Evolutionary conservation across 2,797 vertebrate species (phyloP).

Genomic region (Tenualosa ilisha): DNA sequence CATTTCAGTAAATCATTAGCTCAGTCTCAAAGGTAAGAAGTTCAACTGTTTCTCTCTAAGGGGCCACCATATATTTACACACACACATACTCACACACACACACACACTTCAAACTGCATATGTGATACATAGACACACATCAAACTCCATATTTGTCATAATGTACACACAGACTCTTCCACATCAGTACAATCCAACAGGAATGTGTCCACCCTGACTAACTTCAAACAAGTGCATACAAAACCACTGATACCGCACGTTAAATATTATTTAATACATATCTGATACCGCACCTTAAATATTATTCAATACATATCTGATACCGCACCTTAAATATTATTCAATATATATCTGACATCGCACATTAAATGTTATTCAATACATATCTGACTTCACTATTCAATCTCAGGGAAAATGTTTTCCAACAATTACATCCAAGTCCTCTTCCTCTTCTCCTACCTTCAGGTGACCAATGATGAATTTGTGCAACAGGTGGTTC

Average conservation of each 20-base stretch:
- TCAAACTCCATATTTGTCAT: neutral
- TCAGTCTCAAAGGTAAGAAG: neutral
- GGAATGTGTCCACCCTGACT: neutral
- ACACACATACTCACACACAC: neutral
- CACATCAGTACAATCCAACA: neutral
- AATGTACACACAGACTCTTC: no score
- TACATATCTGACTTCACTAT: no score
- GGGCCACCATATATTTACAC: neutral
- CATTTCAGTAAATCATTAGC: neutral
- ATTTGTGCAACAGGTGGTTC: conserved; percentile 91
- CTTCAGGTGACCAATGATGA: conserved; percentile 93
- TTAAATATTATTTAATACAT: neutral
- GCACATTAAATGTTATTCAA: no score
- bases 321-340: neutral
- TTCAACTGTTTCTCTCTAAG: neutral
- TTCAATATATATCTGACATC: neutral
- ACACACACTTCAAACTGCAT: neutral
- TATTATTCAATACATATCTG: no score
- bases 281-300: neutral
- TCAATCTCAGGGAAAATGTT: no score
- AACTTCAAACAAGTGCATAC: neutral
- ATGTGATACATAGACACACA: neutral
- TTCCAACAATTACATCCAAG: no score
- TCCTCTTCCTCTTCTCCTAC: conserved; percentile 61
- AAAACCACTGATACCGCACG: neutral